A percentile compares a stretch with the other conserved stretches of the same genome.
These are phyloP conservation scores for Drosophila nikananu DNA, from an alignment of 1,140 invertebrate genomes.

Conservation along the genomic window DNA sequence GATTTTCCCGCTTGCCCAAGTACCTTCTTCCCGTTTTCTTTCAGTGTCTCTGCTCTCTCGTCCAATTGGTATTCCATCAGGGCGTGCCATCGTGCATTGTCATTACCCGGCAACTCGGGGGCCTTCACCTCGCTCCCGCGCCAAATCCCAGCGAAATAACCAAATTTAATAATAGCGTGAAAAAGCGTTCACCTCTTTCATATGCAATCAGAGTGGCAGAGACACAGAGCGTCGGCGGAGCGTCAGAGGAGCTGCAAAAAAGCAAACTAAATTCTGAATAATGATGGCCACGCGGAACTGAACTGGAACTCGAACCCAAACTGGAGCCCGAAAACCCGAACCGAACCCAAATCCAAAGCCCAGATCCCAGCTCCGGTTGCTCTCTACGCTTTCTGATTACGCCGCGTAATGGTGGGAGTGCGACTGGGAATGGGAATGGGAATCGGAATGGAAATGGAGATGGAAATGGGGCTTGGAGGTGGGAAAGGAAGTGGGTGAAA, in stretches of 20 bases:
- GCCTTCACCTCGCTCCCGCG: slow-evolving; percentile 45
- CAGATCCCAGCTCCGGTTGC: slow-evolving; percentile 31
- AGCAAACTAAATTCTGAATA: slow-evolving; percentile 62
- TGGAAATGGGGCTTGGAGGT: slow-evolving; percentile 14
- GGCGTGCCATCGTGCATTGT: slow-evolving; percentile 61
- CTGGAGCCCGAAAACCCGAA: slow-evolving; percentile 6
- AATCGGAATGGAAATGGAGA: slow-evolving; percentile 18
- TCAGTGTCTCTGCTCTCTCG: slow-evolving; percentile 4
- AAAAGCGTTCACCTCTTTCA: slow-evolving; percentile 52
- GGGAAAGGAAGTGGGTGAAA: slow-evolving; percentile 49
- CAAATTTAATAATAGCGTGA: slow-evolving; percentile 72
- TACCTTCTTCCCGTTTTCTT: not conserved
- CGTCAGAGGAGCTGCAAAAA: slow-evolving; percentile 23
- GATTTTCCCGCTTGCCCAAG: not conserved
- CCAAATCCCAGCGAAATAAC: slow-evolving; percentile 43
- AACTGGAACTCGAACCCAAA: slow-evolving; percentile 39
- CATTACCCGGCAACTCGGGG: slow-evolving; percentile 43
- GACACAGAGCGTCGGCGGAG: not conserved
- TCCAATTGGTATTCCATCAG: slow-evolving; percentile 47
- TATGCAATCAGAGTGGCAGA: slow-evolving; percentile 49
- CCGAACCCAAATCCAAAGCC: slow-evolving; percentile 12
- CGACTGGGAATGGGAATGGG: slow-evolving; percentile 16
- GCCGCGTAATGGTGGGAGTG: slow-evolving; percentile 45
- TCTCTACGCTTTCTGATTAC: slow-evolving; percentile 69
- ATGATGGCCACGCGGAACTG: slow-evolving; percentile 69